Percentiles rank a stretch among this genome's conserved stretches.
Conservation (phyloP, 2,113 vertebrate genomes). For the rabbit (Oryctolagus cuniculus) region mOryCun1.1 NC_091432.1:69034001-69034500, state of each 20-base stretch:
- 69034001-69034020: no score
- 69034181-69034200: constrained; percentile 5
- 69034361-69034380: constrained; percentile 2
- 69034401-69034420: no score
- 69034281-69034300: constrained; percentile 32
- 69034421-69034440: no score
- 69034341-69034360: not conserved
- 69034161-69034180: not conserved
- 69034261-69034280: not conserved
- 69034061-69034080: not conserved
- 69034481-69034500: not conserved
- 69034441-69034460: no score
- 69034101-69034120: not conserved
- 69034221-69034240: constrained; percentile 24
- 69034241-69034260: not conserved
- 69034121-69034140: not conserved
- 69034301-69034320: not conserved
- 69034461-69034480: no score
- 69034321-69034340: not conserved
- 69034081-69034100: not conserved
- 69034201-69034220: constrained; percentile 15
- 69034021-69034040: not conserved
- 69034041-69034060: not conserved
- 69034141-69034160: not conserved
- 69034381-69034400: not conserved